These are phyloP conservation scores for Sander lucioperca DNA, from an alignment of 2,113 vertebrate species.

Conservation along the genomic window DNA sequence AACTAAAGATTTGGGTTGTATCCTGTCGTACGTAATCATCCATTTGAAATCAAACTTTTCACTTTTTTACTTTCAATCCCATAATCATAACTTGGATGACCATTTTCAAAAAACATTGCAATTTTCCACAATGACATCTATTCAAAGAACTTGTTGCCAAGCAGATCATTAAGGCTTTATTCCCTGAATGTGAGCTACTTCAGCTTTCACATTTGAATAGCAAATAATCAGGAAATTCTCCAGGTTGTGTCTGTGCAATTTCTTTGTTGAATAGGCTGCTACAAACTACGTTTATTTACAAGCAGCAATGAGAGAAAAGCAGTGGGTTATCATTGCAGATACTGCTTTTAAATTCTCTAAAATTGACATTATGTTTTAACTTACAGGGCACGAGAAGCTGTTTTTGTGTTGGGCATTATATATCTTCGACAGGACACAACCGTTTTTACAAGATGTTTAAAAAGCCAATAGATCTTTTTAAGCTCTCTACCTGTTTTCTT, in stretches of 20 bases:
- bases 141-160: slow-evolving; percentile 42
- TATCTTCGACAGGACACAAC: background rate
- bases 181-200: slow-evolving; percentile 18
- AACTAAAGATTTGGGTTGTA: slow-evolving; percentile 11
- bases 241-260: slow-evolving; percentile 15
- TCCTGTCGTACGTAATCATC: slow-evolving; percentile 20
- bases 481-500: background rate
- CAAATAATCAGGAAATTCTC: slow-evolving; percentile 3
- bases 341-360: background rate
- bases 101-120: slow-evolving; percentile 38
- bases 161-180: slow-evolving; percentile 39
- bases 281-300: slow-evolving; percentile 11
- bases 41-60: slow-evolving; percentile 5
- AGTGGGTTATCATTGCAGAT: background rate
- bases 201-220: slow-evolving; percentile 24
- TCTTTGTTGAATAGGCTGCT: slow-evolving; percentile 20
- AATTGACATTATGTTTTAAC: background rate
- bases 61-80: slow-evolving; percentile 6
- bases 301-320: slow-evolving; percentile 19
- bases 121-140: slow-evolving; percentile 47
- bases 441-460: background rate
- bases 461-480: background rate
- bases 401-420: background rate
- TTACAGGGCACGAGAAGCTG: background rate
- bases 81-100: slow-evolving; percentile 17